phyloP scores from a whole-genome alignment of 2,888 invertebrate species.

The Lumbricus terrestris region DNA sequence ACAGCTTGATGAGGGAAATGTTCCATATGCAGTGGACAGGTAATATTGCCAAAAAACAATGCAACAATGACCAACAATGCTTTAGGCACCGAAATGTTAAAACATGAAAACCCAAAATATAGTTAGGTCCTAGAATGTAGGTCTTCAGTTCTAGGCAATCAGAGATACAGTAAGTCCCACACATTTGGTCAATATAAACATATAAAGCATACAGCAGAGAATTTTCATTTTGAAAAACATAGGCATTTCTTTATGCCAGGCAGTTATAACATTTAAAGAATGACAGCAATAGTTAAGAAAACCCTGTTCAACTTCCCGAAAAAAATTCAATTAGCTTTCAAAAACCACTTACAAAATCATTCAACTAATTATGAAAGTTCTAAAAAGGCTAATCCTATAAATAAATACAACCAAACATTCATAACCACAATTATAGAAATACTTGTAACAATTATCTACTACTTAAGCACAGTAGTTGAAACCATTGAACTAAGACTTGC shows the following conservation, averaged over 20 bases:
- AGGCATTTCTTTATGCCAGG: not conserved
- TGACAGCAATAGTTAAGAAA: not conserved
- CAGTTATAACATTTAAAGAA: not conserved
- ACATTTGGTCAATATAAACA: no score
- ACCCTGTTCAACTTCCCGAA: not conserved
- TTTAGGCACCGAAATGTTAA: no score
- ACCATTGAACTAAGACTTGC: conserved; percentile 29
- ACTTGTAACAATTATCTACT: not conserved
- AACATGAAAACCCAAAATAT: no score
- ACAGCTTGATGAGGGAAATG: no score
- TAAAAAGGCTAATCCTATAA: not conserved
- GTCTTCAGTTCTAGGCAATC: no score
- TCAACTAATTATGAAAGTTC: not conserved
- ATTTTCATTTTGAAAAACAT: not conserved
- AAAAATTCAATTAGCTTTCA: not conserved
- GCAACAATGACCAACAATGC: no score
- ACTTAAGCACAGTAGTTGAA: not conserved
- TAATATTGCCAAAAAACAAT: no score
- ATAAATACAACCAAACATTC: not conserved
- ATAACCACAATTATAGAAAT: not conserved
- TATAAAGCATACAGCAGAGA: no score
- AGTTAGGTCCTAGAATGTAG: no score
- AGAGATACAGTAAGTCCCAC: no score
- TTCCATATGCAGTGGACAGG: no score
- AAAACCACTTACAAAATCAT: not conserved